These are phyloP conservation scores for Perca schrenkii DNA, from an alignment of 2,113 vertebrate species.

Conservation along the genomic window DNA sequence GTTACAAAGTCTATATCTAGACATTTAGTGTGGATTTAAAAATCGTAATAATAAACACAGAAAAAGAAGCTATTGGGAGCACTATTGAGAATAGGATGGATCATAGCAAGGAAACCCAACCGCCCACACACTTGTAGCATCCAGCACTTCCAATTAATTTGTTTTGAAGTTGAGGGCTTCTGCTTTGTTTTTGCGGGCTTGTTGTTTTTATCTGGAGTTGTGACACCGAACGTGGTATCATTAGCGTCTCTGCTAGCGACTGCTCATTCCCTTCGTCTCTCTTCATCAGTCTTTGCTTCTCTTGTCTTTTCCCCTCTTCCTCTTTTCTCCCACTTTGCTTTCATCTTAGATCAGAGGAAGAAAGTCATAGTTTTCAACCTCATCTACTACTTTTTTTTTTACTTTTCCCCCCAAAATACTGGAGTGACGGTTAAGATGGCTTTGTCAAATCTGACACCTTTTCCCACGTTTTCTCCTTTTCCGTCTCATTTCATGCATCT, in stretches of 20 bases:
- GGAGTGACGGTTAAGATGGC: not conserved
- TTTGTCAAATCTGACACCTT: conserved; percentile 2
- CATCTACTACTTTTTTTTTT: conserved; percentile 27
- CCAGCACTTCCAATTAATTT: conserved; percentile 73
- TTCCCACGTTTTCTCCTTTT: not conserved
- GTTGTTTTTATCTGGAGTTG: conserved; percentile 54
- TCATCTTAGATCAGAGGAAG: conserved; percentile 60
- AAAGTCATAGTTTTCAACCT: conserved; percentile 49
- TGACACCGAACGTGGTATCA: conserved; percentile 61
- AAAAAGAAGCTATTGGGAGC: conserved; percentile 3
- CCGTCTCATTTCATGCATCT: conserved; percentile 27
- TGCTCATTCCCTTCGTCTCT: conserved; percentile 36
- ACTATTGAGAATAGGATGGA: conserved; percentile 10
- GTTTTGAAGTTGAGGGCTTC: conserved; percentile 70
- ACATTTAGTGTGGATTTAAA: not conserved
- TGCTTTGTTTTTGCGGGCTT: conserved; percentile 56
- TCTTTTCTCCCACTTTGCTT: conserved; percentile 41
- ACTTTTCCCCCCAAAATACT: not conserved
- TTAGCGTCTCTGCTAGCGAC: conserved; percentile 56
- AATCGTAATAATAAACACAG: not conserved
- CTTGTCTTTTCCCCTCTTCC: conserved; percentile 21
- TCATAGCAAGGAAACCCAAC: conserved; percentile 41
- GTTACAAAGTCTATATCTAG: conserved; percentile 1
- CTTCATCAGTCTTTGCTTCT: conserved; percentile 45
- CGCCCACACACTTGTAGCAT: conserved; percentile 60